Conservation (phyloP, 2,888 invertebrate species). For the Notocelia uddmanniana region DNA sequence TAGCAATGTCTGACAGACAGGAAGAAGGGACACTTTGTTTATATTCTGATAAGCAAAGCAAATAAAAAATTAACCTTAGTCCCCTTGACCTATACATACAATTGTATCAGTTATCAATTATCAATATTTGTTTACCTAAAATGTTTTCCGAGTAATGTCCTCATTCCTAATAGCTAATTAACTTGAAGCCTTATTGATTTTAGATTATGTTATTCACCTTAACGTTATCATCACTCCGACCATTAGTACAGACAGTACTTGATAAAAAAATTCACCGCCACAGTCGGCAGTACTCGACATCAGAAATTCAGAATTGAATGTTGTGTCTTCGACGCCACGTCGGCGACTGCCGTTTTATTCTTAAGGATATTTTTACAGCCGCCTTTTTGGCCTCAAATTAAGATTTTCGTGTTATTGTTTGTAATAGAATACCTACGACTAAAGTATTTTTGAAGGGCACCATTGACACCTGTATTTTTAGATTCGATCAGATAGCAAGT, state of each 20-base stretch:
- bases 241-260: too few species aligned
- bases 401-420: background rate
- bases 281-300: too few species aligned
- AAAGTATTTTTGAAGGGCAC: background rate
- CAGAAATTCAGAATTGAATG: too few species aligned
- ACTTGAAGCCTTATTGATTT: background rate
- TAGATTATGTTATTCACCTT: constrained; percentile 11
- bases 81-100: background rate
- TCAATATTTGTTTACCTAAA: background rate
- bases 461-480: too few species aligned
- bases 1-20: too few species aligned
- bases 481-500: too few species aligned
- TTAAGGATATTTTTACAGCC: too few species aligned
- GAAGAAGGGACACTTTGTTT: background rate
- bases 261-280: too few species aligned
- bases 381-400: background rate
- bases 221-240: background rate
- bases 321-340: too few species aligned
- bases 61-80: too few species aligned
- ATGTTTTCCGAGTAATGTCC: background rate
- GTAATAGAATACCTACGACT: background rate
- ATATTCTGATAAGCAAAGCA: background rate
- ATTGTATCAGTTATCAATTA: background rate
- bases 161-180: background rate
- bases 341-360: too few species aligned